phyloP scores from a whole-genome alignment of 1,140 invertebrate species.

The Archegozetes longisetosus region DNA sequence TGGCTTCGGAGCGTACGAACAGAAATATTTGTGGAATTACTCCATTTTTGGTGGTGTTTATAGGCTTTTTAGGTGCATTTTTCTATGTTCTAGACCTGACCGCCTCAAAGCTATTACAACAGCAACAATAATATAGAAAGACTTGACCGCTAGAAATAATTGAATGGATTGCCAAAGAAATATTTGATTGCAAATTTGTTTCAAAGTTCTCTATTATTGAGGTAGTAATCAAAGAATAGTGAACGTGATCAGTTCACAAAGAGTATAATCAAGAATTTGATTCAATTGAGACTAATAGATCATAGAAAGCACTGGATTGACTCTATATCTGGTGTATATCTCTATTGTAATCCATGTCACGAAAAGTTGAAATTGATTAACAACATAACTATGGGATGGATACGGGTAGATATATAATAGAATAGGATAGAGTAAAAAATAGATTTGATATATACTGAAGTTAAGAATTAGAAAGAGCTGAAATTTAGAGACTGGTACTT shows the following conservation, averaged over 20 bases:
- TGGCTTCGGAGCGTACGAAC: no score
- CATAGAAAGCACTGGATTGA: no score
- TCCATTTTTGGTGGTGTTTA: no score
- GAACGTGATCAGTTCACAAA: background rate
- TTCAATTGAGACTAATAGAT: background rate
- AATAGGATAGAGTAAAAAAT: background rate
- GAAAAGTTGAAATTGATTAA: background rate
- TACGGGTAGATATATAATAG: background rate
- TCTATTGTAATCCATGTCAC: background rate
- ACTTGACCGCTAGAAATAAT: background rate
- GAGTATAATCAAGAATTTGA: background rate
- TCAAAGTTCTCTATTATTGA: background rate
- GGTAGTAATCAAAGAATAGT: background rate
- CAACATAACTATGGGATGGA: background rate
- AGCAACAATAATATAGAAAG: background rate
- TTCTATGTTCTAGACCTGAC: no score
- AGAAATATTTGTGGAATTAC: no score
- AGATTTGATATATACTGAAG: background rate
- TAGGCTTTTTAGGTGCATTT: no score
- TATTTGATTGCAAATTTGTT: background rate
- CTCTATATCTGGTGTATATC: background rate
- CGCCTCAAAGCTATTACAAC: no score
- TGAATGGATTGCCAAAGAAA: background rate
- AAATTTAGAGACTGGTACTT: constrained; percentile 33
- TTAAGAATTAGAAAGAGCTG: background rate